phyloP scores from a whole-genome alignment of 2,888 invertebrate genomes.

The Andrena hattorfiana region DNA sequence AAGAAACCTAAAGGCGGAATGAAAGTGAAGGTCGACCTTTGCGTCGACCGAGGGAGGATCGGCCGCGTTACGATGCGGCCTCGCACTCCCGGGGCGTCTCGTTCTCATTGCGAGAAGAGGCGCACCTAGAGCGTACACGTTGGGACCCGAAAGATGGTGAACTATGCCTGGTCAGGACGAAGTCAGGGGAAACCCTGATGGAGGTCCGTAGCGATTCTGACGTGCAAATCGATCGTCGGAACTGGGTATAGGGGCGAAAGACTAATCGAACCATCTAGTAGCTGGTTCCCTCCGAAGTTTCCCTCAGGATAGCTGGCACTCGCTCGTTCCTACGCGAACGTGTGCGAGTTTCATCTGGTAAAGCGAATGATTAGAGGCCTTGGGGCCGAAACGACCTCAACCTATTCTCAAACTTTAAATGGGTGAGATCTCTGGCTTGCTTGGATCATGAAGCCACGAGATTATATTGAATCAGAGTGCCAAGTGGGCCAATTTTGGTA shows the following conservation, averaged over 20 bases:
- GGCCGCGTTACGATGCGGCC: constrained; percentile 83
- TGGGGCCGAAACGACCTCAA: constrained; percentile 88
- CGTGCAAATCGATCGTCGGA: constrained; percentile 92
- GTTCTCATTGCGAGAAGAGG: constrained; percentile 84
- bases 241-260: constrained; percentile 89
- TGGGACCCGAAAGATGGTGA: constrained; percentile 86
- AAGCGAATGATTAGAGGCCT: constrained; percentile 85
- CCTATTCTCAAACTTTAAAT: constrained; percentile 92
- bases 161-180: constrained; percentile 89
- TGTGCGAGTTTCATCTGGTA: constrained; percentile 12
- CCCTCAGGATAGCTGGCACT: constrained; percentile 85
- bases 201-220: constrained; percentile 87
- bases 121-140: constrained; percentile 89
- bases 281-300: too few relatives aligned
- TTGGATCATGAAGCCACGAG: constrained; percentile 86
- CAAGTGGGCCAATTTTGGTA: constrained; percentile 91
- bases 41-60: constrained; percentile 86
- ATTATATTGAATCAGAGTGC: constrained; percentile 85
- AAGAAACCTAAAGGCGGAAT: constrained; percentile 89
- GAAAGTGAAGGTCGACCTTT: constrained; percentile 87
- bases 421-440: constrained; percentile 85
- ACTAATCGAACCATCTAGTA: too few relatives aligned
- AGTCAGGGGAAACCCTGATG: constrained; percentile 86
- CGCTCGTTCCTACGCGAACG: constrained; percentile 89
- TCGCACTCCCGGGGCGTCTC: constrained; percentile 82